Conservation (phyloP, 2,797 vertebrate species). For the Silurus aristotelis region DNA sequence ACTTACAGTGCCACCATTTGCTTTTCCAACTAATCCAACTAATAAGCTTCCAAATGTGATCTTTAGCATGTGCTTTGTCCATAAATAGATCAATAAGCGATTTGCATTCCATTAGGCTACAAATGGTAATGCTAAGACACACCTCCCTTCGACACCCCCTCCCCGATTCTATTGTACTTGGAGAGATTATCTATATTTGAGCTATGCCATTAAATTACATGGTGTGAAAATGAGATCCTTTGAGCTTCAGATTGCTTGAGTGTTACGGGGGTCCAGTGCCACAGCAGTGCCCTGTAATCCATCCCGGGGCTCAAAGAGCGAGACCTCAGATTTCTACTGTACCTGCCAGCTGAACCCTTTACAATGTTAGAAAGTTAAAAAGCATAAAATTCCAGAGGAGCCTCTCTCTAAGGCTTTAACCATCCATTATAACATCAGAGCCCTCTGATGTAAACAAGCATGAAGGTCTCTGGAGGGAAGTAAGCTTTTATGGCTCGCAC, state of each 20-base stretch:
- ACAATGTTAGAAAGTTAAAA: constrained; percentile 66
- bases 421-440: constrained; percentile 78
- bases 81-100: constrained; percentile 64
- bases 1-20: constrained; percentile 31
- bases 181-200: constrained; percentile 71
- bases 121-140: constrained; percentile 57
- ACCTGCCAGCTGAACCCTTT: constrained; percentile 78
- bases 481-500: constrained; percentile 68
- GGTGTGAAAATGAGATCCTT: constrained; percentile 70
- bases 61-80: constrained; percentile 49
- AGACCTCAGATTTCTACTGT: constrained; percentile 80
- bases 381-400: constrained; percentile 78
- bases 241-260: constrained; percentile 61
- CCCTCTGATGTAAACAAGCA: constrained; percentile 80
- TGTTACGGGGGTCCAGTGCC: constrained; percentile 58
- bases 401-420: constrained; percentile 71
- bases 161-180: constrained; percentile 66
- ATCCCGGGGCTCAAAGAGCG: constrained; percentile 69
- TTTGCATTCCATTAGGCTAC: constrained; percentile 58
- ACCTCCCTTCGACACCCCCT: background rate
- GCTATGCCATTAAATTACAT: constrained; percentile 69
- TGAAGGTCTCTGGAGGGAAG: constrained; percentile 71
- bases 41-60: constrained; percentile 31
- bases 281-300: constrained; percentile 65
- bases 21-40: constrained; percentile 17